Conservation (phyloP, 1,140 invertebrate species). For the Fopius arisanus region DNA sequence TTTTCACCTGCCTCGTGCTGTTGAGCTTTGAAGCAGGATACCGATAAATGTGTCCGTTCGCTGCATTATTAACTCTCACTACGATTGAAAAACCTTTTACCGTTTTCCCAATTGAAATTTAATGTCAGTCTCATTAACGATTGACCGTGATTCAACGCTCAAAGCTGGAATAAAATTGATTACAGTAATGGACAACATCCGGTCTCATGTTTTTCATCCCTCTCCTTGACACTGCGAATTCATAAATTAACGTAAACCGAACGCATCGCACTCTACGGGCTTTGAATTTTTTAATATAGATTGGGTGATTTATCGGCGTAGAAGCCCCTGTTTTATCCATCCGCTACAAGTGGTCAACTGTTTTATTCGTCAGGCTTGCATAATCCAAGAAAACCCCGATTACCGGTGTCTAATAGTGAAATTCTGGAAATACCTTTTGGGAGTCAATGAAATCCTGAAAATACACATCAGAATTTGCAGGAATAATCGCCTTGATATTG, state of each 20-base stretch:
- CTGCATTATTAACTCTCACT: background rate
- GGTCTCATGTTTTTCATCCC: background rate
- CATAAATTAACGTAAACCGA: background rate
- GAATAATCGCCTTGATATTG: too few relatives aligned
- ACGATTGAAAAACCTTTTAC: background rate
- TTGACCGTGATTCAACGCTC: background rate
- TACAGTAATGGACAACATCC: background rate
- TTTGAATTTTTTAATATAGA: too few relatives aligned
- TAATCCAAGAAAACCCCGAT: background rate
- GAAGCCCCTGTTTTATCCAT: background rate
- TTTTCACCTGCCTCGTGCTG: background rate
- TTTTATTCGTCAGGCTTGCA: background rate
- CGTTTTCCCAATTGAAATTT: background rate
- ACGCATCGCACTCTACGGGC: too few relatives aligned
- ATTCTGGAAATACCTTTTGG: too few relatives aligned
- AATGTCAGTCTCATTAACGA: background rate
- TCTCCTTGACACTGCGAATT: background rate
- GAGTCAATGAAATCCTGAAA: too few relatives aligned
- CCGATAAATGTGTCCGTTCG: background rate
- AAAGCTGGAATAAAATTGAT: background rate
- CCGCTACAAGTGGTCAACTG: background rate
- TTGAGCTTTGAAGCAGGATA: background rate
- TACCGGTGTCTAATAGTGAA: too few relatives aligned
- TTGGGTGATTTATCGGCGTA: too few relatives aligned
- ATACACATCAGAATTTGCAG: too few relatives aligned